A percentile compares a stretch with the other conserved stretches of the same genome.
Conservation (phyloP, 1,140 invertebrate species). For the Drosophila albomicans region DNA sequence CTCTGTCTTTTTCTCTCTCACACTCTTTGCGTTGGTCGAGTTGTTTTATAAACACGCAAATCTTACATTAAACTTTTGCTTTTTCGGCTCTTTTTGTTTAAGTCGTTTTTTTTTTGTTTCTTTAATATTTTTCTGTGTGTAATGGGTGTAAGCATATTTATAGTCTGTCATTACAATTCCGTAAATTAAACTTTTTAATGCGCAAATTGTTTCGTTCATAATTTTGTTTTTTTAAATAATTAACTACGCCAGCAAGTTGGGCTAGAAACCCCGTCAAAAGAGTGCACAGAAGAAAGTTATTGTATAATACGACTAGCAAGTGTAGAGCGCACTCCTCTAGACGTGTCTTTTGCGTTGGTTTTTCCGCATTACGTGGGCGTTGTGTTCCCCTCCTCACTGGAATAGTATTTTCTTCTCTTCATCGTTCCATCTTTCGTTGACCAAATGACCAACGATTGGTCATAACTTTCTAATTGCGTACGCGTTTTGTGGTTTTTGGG, state of each 20-base stretch:
- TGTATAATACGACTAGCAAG: conserved; percentile 51
- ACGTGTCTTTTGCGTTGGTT: conserved; percentile 23
- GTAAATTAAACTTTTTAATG: conserved; percentile 82
- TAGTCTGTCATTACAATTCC: conserved; percentile 78
- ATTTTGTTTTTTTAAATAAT: conserved; percentile 71
- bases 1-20: conserved; percentile 9
- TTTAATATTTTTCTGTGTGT: conserved; percentile 25
- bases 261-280: conserved; percentile 42
- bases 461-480: conserved; percentile 72
- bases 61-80: conserved; percentile 75
- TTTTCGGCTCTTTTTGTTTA: conserved; percentile 43
- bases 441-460: conserved; percentile 50
- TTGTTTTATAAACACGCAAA: conserved; percentile 81
- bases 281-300: conserved; percentile 63
- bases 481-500: conserved; percentile 46
- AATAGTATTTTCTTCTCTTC: neutral
- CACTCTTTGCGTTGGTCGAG: conserved; percentile 39
- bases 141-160: conserved; percentile 80
- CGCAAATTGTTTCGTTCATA: conserved; percentile 76
- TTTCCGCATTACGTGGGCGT: conserved; percentile 75
- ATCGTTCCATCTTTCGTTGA: conserved; percentile 25
- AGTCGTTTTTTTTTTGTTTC: conserved; percentile 6
- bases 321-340: neutral
- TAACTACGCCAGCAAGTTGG: conserved; percentile 42
- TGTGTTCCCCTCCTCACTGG: conserved; percentile 20